Base-by-base conservation (phyloP, 2,797 vertebrate genomes). In the Parotocinclus haroldoi region DNA sequence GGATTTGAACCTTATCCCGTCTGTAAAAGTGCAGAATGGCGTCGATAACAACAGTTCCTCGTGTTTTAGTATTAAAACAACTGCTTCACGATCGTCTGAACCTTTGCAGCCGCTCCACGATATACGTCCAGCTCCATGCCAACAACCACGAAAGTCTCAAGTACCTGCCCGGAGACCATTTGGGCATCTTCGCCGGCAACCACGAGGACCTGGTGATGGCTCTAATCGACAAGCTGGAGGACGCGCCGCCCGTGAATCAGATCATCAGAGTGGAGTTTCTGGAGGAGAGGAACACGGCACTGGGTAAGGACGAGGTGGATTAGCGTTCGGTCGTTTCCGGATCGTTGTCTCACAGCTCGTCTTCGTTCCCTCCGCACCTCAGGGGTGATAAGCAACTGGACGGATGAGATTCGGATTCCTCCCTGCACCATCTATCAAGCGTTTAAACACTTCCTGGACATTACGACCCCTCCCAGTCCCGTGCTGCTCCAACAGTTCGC, bases 381-480 rank as follows among this genome's bases (percentile, higher is more conserved):
- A 99, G 97, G 97, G 46, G 91, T 96, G 40, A 98, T 98, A 85
- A 97, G 94, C 66, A 98, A 98, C 86, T 99, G 97, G 97, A 95
- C 90, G 0, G 90, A 93, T 0, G 96, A 96, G 85, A 87, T 71
- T 40, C 94, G 95, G 13, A 91, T 98, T 73, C 95, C 97, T 0
- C 93, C 95, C 4, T 98, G 96, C 84, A 98, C 97, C 84, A 93
- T 98, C 81, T 92, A 91, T 86, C 96, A 99, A 83, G 95, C 94
- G 58, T 96, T 99, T 82, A 95, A 95, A 81, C 93, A 93, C 84
- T 98, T 96, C 80, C 84, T 99, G 92, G 97, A 99, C 76, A 96
- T 99, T 88, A 97, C 95, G 51, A 98, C 96, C 0, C 94, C 96
- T 0, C 96, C 96, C 0, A 98, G 90, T 0, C 96, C 97, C 0